Evolutionary conservation across 2,113 vertebrate species (phyloP).

Genomic region (Phrynosoma platyrhinos): DNA sequence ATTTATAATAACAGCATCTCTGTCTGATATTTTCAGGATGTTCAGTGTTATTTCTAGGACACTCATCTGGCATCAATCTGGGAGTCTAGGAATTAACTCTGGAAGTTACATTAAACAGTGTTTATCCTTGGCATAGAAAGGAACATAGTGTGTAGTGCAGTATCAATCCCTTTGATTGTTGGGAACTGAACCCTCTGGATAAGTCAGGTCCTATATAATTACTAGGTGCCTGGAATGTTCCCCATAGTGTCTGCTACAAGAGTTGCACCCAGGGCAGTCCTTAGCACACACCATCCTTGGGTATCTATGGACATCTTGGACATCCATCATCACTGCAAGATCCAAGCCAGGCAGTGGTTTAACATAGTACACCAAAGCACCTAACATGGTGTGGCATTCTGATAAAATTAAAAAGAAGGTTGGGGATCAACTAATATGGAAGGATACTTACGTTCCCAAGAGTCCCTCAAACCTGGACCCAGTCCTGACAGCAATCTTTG

Average conservation of each 20-base stretch:
- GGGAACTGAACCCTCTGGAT: not conserved
- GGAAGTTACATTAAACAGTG: not conserved
- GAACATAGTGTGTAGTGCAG: not conserved
- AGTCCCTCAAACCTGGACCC: not conserved
- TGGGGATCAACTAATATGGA: not conserved
- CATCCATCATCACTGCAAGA: not conserved
- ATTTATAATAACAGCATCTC: conserved; percentile 58
- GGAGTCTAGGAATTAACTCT: not conserved
- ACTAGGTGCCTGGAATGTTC: not conserved
- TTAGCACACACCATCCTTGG: not conserved
- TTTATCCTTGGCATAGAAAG: not conserved
- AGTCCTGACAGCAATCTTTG: not conserved
- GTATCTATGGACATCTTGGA: not conserved
- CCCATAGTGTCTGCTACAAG: not conserved
- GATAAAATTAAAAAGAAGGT: too few relatives aligned
- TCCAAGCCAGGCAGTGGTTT: not conserved
- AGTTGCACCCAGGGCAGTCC: not conserved
- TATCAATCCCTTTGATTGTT: not conserved
- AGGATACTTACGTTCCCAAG: not conserved
- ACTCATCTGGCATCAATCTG: not conserved
- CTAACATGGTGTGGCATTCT: not conserved
- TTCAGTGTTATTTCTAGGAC: not conserved
- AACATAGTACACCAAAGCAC: too few relatives aligned
- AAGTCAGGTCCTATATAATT: too few relatives aligned
- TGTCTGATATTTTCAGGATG: conserved; percentile 41